Conservation (phyloP, 2,797 vertebrate genomes). For the Buphagus erythrorhynchus region DNA sequence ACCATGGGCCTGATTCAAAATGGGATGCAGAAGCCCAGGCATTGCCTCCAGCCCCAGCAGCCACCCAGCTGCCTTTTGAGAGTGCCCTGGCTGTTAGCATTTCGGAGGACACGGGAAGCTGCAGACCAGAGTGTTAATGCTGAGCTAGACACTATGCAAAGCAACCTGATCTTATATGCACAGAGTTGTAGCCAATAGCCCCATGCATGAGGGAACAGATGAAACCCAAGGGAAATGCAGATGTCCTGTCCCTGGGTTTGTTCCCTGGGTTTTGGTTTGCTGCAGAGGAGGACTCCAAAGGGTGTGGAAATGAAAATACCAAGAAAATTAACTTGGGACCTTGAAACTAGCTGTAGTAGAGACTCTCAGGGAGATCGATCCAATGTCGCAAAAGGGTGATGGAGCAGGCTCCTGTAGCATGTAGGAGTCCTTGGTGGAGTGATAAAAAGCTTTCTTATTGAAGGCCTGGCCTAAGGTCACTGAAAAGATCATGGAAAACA, state of each 20-base stretch:
- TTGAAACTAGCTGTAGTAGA: slow-evolving; percentile 16
- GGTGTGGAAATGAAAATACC: neutral
- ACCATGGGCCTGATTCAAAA: slow-evolving; percentile 1
- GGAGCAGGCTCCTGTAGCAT: neutral
- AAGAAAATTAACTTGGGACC: slow-evolving; percentile 39
- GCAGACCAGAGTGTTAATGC: neutral
- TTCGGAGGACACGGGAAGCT: neutral
- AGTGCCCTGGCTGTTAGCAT: neutral
- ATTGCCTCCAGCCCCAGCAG: neutral
- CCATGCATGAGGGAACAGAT: slow-evolving; percentile 66
- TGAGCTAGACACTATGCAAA: slow-evolving; percentile 61
- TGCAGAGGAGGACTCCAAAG: neutral
- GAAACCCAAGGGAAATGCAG: slow-evolving; percentile 60
- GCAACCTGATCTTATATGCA: slow-evolving; percentile 51
- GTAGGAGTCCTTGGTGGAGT: slow-evolving; percentile 3
- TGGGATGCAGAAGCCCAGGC: neutral
- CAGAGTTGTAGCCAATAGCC: slow-evolving; percentile 45
- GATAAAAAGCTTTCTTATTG: neutral
- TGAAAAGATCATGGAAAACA: neutral
- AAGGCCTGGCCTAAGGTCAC: neutral
- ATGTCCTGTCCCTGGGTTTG: slow-evolving; percentile 40
- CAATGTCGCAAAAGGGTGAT: neutral
- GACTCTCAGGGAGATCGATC: neutral
- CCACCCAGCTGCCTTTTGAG: neutral
- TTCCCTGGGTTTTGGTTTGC: slow-evolving; percentile 20